These are phyloP conservation scores for Diplodus puntazzo DNA, from an alignment of 2,797 vertebrate species.

Conservation along the genomic window DNA sequence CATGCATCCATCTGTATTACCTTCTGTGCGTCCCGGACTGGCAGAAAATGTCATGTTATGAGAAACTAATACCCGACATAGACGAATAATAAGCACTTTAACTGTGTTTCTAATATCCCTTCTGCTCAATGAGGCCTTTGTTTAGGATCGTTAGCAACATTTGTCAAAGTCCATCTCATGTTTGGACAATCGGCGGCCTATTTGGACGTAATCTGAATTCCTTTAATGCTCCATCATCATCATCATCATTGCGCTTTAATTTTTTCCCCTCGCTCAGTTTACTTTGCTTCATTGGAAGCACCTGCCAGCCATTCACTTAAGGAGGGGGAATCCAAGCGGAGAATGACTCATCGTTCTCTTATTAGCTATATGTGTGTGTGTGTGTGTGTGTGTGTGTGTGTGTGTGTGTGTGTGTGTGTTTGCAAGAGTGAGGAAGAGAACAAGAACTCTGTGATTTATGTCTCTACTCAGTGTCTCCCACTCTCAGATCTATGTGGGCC, in stretches of 20 bases:
- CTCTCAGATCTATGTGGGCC: conserved; percentile 68
- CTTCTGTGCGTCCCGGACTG: conserved; percentile 13
- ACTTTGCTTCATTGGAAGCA: conserved; percentile 69
- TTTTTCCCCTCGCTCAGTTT: conserved; percentile 56
- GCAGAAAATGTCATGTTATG: conserved; percentile 27
- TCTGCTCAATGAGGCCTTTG: conserved; percentile 60
- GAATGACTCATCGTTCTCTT: conserved; percentile 74
- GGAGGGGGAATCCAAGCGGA: conserved; percentile 61
- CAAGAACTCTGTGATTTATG: conserved; percentile 69
- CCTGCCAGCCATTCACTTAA: conserved; percentile 79
- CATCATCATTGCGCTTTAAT: conserved; percentile 62
- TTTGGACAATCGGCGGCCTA: conserved; percentile 62
- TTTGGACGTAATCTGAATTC: conserved; percentile 68
- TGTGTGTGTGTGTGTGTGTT: conserved; percentile 40
- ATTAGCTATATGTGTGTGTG: conserved; percentile 47
- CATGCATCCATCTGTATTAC: conserved; percentile 20
- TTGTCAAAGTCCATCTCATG: conserved; percentile 64
- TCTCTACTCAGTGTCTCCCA: conserved; percentile 55
- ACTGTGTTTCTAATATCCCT: conserved; percentile 32
- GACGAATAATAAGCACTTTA: conserved; percentile 36
- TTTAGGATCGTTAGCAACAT: conserved; percentile 51
- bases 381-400: conserved; percentile 17
- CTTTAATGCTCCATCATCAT: conserved; percentile 62
- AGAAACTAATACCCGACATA: conserved; percentile 31
- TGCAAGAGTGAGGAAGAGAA: conserved; percentile 28